Conservation (phyloP, 2,888 invertebrate genomes). For the Tyria jacobaeae region DNA sequence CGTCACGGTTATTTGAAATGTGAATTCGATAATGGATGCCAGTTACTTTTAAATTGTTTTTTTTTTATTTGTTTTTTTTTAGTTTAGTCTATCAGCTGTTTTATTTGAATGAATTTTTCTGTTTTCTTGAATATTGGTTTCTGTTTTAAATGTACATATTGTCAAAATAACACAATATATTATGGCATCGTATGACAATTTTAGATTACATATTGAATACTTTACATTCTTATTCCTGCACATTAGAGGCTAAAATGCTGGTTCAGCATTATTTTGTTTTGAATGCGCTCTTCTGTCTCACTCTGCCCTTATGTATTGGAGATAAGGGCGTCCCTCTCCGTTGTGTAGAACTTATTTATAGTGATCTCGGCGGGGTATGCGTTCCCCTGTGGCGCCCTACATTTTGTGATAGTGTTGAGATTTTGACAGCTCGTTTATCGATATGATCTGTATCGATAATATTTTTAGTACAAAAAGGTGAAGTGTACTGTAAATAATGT, state of each 20-base stretch:
- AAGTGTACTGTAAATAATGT: too few species aligned
- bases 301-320: constrained; percentile 52
- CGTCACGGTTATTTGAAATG: constrained; percentile 52
- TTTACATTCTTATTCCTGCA: constrained; percentile 48
- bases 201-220: constrained; percentile 34
- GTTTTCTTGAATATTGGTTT: constrained; percentile 20
- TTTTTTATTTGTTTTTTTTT: constrained; percentile 12
- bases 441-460: constrained; percentile 27
- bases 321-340: constrained; percentile 60
- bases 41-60: constrained; percentile 36
- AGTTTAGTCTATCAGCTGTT: constrained; percentile 12
- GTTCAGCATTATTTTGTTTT: constrained; percentile 47
- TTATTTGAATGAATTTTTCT: constrained; percentile 13
- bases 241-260: constrained; percentile 56
- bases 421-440: constrained; percentile 43
- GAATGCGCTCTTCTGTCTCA: constrained; percentile 58
- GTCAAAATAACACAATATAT: constrained; percentile 33
- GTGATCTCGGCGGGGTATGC: constrained; percentile 63
- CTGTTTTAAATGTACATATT: constrained; percentile 20
- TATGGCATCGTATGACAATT: constrained; percentile 44
- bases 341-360: constrained; percentile 72
- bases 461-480: not conserved
- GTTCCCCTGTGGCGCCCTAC: constrained; percentile 77
- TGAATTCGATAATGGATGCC: constrained; percentile 37
- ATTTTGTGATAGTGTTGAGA: constrained; percentile 67